A percentile compares a stretch with the other conserved stretches of the same genome.
Conservation (phyloP, 1,140 invertebrate species). For the Apis florea region DNA sequence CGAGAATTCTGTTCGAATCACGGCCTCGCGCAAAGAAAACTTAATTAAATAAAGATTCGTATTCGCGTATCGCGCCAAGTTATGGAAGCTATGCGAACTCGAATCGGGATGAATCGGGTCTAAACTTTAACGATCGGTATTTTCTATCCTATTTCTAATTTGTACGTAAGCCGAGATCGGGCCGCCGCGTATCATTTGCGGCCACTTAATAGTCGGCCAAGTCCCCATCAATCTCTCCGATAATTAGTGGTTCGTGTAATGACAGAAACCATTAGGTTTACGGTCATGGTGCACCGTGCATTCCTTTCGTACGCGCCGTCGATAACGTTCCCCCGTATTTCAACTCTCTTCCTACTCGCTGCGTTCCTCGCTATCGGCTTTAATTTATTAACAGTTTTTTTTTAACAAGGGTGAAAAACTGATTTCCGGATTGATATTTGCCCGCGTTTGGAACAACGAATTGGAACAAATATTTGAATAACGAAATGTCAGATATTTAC, state of each 20-base stretch:
- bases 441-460: too few species aligned
- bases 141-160: slow-evolving; percentile 58
- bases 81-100: neutral
- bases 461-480: too few species aligned
- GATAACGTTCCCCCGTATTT: neutral
- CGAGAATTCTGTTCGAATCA: neutral
- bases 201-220: slow-evolving; percentile 50
- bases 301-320: slow-evolving; percentile 6
- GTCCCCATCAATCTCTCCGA: slow-evolving; percentile 54
- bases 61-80: neutral
- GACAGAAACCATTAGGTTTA: slow-evolving; percentile 56
- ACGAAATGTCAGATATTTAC: too few species aligned
- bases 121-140: slow-evolving; percentile 52
- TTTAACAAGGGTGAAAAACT: neutral
- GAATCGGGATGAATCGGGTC: slow-evolving; percentile 33
- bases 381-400: neutral
- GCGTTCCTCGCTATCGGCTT: neutral
- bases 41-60: slow-evolving; percentile 54
- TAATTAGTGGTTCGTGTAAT: slow-evolving; percentile 60
- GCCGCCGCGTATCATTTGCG: slow-evolving; percentile 36
- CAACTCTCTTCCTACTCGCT: too few species aligned
- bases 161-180: slow-evolving; percentile 28
- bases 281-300: slow-evolving; percentile 19
- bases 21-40: slow-evolving; percentile 31
- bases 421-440: too few species aligned